Base-by-base conservation (phyloP, 2,113 vertebrate species). In the Sterna hirundo region DNA sequence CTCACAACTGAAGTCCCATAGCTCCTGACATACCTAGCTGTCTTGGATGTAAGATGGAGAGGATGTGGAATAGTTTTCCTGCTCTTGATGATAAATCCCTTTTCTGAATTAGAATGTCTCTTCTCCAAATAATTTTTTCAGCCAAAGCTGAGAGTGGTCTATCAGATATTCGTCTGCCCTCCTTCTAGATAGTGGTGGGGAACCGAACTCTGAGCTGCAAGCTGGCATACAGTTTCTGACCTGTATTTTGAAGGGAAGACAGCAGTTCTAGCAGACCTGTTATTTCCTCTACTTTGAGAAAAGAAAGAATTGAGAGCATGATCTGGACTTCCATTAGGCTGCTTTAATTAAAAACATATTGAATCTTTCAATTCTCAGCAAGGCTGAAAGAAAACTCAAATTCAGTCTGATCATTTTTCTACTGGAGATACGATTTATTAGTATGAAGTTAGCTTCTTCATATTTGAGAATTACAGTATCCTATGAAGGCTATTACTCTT, bases 271-370 rank as follows among this genome's bases (percentile, higher is more conserved):
- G 20, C 26, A 68, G 12, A 66, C 30, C 36, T 69, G 20, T 83
- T 88, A 85, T 77, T 75, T 90, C 40, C 36, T 83, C 49, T 64
- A 23, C 71, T 94, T 83, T 61, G 57, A 65, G 51, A 40, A 46
- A 87, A 42, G 13, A 40, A 88, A 58, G 15, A 88, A 86, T 26
- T 69, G 49, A 83, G 49, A 93, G 22, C 26, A 64, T 42, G 65
- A 72, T 79, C 52, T 86, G 61, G 16, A 82, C 78, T 91, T 89
- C 80, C 82, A 91, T 44, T 71, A 90, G 34, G 20, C 12, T 94
- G 17, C 44, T 94, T 85, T 91, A 95, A 88, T 91, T 93, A 79
- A 86, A 80, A 93, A 84, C 71, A 55, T 38, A 76, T 13, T 64
- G 47, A 77, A 47, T 42, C 78, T 81, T 90, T 93, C 78, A 79